Evolutionary conservation across 2,888 invertebrate species (phyloP), one percentile per base, ranked within the genome.

Genomic region (Glaucopsyche alexis): DNA sequence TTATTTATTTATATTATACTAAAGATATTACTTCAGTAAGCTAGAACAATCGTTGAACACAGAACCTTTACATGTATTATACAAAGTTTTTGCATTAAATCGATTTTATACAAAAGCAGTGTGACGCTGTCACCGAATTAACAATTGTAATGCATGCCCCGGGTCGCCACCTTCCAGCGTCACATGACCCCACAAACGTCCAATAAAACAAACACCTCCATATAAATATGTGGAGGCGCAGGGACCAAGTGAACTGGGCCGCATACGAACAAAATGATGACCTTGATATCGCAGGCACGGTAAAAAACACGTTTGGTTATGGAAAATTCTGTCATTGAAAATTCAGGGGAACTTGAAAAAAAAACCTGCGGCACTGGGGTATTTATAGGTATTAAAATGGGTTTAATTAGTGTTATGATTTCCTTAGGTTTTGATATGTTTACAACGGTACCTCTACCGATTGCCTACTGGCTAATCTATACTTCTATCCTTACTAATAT

Each of bases 131-230:
- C 65, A 49, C 72, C 79, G 79, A 86, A 91, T 91, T 90, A 90
- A 83, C 83, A 88, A 92, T 91, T 91, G 87, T 90, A 91, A 91
- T 89, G 83, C 84, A 90, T 89, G 86, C 81, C 84, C 74, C 82
- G 80, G 87, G 88, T 90, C 89, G 83, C 80, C 85, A 85, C 87
- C 86, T 87, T 80, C 89, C 86, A 85, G 77, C 74, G 71, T 76
- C 55, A 74, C 64, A 73, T 80, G 87, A 82, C 83, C 87, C 81
- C 75, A 80, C 79, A 75, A 77, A 77, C 78, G 78, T 72, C 77
- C 74, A 76, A 77, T 74, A 72, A 55, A 67, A 73, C 75, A 69
- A 78, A 77, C 73, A 76, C 47, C 1, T 69, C 13, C 49, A 69
- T 14, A 49, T 29, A 19, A 42, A 42, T 19, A 45, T 16, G 11